Evolutionary conservation across 2,888 invertebrate genomes (phyloP).

Genomic region (Cyaniris semiargus): DNA sequence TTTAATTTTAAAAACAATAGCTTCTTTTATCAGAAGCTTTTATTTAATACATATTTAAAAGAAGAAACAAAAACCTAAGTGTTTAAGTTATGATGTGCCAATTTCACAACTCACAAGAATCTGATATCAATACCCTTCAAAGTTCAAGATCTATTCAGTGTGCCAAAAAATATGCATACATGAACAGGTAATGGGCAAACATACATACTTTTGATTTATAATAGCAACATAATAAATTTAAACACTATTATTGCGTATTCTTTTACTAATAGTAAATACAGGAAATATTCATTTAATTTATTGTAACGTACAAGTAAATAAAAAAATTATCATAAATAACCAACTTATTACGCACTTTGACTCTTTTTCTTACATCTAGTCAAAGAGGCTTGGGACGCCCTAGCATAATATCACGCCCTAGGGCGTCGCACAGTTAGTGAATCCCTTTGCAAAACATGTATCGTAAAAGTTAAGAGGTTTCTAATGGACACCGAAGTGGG

Average conservation of each 20-base stretch:
- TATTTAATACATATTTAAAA: no score
- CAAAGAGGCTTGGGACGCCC: background rate
- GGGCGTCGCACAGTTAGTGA: background rate
- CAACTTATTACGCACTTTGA: background rate
- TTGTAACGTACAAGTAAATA: background rate
- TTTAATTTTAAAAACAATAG: background rate
- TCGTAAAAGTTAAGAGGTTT: slow-evolving; percentile 13
- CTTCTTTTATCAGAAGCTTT: background rate
- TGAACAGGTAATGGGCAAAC: no score
- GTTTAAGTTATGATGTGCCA: no score
- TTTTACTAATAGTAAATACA: no score
- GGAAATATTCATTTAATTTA: background rate
- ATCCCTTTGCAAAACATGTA: background rate
- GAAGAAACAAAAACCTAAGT: no score
- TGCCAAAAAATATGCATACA: no score
- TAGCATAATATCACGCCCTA: background rate
- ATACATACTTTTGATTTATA: no score
- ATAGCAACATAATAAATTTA: no score
- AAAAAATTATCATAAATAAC: background rate
- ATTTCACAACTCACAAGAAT: no score
- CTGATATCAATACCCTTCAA: no score
- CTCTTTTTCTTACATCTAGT: background rate
- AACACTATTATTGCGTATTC: no score
- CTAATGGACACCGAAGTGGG: slow-evolving; percentile 1
- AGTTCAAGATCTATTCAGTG: no score